Percentiles rank a stretch among this genome's conserved stretches.
Evolutionary conservation across 2,797 vertebrate species (phyloP).

Genomic region (Adrianichthys oophorus): DNA sequence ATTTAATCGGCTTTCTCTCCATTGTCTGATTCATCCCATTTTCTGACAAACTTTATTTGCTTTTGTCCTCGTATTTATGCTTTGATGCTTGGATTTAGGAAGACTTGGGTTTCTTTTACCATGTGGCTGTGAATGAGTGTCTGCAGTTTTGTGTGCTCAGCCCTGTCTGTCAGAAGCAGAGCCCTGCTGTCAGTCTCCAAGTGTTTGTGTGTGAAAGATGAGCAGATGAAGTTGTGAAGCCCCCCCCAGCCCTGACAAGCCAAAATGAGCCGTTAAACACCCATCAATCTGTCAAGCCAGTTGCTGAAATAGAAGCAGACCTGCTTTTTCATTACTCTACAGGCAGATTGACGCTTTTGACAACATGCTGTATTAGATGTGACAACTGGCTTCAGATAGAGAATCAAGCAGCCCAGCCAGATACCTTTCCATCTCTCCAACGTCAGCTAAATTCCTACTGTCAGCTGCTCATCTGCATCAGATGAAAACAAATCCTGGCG

Average conservation of each 20-base stretch:
- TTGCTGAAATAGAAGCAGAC: conserved; percentile 73
- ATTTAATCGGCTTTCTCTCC: conserved; percentile 64
- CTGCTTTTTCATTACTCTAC: conserved; percentile 63
- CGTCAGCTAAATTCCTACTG: conserved; percentile 66
- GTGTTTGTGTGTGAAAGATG: conserved; percentile 46
- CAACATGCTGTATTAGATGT: conserved; percentile 70
- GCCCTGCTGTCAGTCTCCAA: conserved; percentile 61
- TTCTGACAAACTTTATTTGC: conserved; percentile 70
- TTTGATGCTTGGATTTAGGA: conserved; percentile 70
- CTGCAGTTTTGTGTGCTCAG: conserved; percentile 55
- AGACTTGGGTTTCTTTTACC: conserved; percentile 68
- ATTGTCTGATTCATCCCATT: conserved; percentile 13
- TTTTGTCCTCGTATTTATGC: conserved; percentile 58
- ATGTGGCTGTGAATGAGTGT: conserved; percentile 41
- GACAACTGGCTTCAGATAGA: conserved; percentile 75
- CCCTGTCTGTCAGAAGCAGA: conserved; percentile 70
- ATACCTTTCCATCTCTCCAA: conserved; percentile 66
- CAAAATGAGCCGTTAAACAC: conserved; percentile 77
- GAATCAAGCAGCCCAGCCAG: conserved; percentile 62
- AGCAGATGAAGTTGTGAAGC: conserved; percentile 73
- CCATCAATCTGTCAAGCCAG: conserved; percentile 75
- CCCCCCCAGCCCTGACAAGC: conserved; percentile 55
- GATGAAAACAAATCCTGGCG: conserved; percentile 54
- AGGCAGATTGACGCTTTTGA: conserved; percentile 76
- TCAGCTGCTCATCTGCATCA: conserved; percentile 74